A percentile compares a stretch with the other conserved stretches of the same genome.
Conservation (phyloP, 2,888 invertebrate species). For the Lathronympha strigana region DNA sequence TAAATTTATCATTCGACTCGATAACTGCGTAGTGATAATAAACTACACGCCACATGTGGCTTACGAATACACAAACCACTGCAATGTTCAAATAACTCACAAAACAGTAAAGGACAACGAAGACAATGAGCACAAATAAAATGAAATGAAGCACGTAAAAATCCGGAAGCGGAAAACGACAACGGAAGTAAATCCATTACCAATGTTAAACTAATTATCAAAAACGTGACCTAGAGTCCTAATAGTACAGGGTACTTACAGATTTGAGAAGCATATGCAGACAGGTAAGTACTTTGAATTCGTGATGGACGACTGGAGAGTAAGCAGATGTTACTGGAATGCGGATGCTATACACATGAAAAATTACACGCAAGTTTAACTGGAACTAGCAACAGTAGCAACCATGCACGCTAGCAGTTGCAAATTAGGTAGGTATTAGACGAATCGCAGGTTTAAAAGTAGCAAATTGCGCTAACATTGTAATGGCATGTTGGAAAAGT, state of each 20-base stretch:
- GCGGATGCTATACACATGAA: constrained; percentile 21
- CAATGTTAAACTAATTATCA: constrained; percentile 34
- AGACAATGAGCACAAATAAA: not conserved
- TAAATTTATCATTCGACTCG: constrained; percentile 47
- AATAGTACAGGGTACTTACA: not conserved
- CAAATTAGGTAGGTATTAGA: constrained; percentile 12
- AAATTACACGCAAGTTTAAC: constrained; percentile 14
- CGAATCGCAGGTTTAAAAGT: constrained; percentile 10
- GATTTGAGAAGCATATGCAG: not conserved
- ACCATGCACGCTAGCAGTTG: not conserved
- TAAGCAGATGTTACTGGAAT: constrained; percentile 29
- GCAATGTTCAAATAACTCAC: not conserved
- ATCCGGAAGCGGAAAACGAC: constrained; percentile 45
- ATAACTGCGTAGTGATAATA: constrained; percentile 47
- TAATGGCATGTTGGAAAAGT: not conserved
- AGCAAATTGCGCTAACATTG: not conserved
- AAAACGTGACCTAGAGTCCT: constrained; percentile 32
- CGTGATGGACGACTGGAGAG: not conserved
- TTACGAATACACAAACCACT: constrained; percentile 17
- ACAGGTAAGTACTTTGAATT: not conserved
- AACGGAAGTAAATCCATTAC: constrained; percentile 34
- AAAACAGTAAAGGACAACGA: constrained; percentile 6
- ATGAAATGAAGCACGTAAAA: constrained; percentile 20
- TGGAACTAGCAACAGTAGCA: constrained; percentile 6
- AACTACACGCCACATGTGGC: constrained; percentile 27